Percentiles rank a stretch among this genome's conserved stretches.
phyloP scores from a whole-genome alignment of 2,113 vertebrate genomes.

The Butorides virescens region DNA sequence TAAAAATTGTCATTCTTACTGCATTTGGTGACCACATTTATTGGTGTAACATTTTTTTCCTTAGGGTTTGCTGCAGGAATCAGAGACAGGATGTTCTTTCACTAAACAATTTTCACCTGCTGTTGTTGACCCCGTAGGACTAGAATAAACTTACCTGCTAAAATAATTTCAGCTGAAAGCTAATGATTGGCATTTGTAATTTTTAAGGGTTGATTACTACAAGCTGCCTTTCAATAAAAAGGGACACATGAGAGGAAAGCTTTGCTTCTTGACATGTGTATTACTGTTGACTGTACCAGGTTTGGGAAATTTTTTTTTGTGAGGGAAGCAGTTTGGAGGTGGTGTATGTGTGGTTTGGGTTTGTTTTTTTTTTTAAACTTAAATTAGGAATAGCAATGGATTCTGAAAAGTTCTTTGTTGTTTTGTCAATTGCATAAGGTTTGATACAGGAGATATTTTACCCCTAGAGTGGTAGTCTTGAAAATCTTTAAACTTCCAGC shows the following conservation, averaged over 20 bases:
- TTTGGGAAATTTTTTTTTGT: too few relatives aligned
- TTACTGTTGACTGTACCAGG: not conserved
- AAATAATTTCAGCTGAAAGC: not conserved
- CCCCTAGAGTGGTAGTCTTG: not conserved
- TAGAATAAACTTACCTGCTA: not conserved
- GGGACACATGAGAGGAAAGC: not conserved
- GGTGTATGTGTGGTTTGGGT: too few relatives aligned
- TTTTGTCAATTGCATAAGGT: not conserved
- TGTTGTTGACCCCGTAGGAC: not conserved
- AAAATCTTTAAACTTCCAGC: not conserved
- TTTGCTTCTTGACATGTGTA: not conserved
- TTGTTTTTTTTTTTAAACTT: not conserved
- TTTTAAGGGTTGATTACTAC: not conserved
- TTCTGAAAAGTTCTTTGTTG: not conserved
- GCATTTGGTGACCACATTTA: not conserved
- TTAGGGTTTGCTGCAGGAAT: not conserved
- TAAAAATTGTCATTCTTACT: not conserved
- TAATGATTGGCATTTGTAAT: not conserved
- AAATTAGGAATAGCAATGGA: not conserved
- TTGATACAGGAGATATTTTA: not conserved
- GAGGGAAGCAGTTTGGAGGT: too few relatives aligned
- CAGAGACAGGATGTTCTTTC: not conserved
- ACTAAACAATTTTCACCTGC: not conserved
- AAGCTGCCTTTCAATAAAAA: not conserved
- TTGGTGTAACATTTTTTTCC: not conserved